Evolutionary conservation across 2,888 invertebrate species (phyloP), one percentile per base, ranked within the genome.

Genomic region (Idaea biselata): DNA sequence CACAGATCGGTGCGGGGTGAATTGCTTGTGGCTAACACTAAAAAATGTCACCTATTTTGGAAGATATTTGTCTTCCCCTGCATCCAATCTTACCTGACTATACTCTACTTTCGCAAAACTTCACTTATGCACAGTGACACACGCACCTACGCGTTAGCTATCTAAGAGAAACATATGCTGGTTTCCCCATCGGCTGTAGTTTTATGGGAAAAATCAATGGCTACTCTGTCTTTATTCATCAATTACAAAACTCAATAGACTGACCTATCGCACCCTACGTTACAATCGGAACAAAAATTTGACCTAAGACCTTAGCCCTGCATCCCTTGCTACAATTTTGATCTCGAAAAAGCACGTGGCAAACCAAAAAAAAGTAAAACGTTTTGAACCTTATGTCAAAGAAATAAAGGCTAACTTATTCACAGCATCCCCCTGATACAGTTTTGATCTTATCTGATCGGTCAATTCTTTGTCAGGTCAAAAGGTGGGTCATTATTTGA

Each of bases 241-340:
- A 44, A 44, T 44, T 44, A 44, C 44, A 44, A 44, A 44, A 44
- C 7, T 44, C 25, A 25, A 25, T 25, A 25, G 25, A 5, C 44
- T 44, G 44, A 44, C 44, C 44, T 44, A 8, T 44, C 6, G 8
- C 0, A 44, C 8, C 44, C 44, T 44, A 14, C 44, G 8, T 44
- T 11, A 44, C 44, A 44, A 44, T 8, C 14, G 7, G 44, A 44
- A 44, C 60, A 54, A 55, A 63, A 64, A 65, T 67, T 70, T 78
- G 71, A 74, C 74, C 70, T 59, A 32, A 77, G 67, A 76, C 73
- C 75, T 69, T 33, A 68, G 72, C 66, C 66, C 85, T 86, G 84
- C 84, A 82, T 86, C 86, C 82, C 82, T 71, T 73, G 81, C 63
- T 84, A 80, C 81, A 79, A 67, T 77, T 83, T 78, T 69, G 70